Evolutionary conservation across 2,797 vertebrate genomes (phyloP).

Genomic region (Coregonus suidteri): DNA sequence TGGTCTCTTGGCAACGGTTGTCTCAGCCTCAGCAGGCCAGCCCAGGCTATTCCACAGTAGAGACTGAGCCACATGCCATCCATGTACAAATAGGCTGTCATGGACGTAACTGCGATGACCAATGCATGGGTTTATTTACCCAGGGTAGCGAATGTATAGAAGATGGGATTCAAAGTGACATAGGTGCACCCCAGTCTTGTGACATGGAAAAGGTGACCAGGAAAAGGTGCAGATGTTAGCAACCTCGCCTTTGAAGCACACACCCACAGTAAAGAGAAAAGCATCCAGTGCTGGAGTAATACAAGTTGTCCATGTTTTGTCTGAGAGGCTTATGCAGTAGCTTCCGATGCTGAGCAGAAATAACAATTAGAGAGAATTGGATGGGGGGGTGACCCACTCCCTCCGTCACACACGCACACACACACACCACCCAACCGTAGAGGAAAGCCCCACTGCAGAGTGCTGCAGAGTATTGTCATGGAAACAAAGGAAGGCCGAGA

Average conservation of each 20-base stretch:
- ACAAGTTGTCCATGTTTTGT: no score
- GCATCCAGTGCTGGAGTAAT: background rate
- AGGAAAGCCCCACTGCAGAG: constrained; percentile 49
- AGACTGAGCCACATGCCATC: constrained; percentile 45
- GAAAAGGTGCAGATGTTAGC: background rate
- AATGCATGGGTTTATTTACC: constrained; percentile 20
- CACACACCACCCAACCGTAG: constrained; percentile 10
- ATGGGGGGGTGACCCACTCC: constrained; percentile 6
- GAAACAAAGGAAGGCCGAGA: constrained; percentile 69
- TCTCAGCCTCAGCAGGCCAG: constrained; percentile 20
- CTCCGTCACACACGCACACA: background rate
- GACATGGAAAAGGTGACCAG: background rate
- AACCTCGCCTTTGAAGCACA: constrained; percentile 15
- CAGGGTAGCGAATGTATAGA: background rate
- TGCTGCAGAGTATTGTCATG: constrained; percentile 73
- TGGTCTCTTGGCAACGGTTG: constrained; percentile 70
- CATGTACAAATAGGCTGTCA: constrained; percentile 29
- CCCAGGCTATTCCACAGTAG: constrained; percentile 30
- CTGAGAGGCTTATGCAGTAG: background rate
- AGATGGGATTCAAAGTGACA: constrained; percentile 35
- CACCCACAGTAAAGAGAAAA: constrained; percentile 22
- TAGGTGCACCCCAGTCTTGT: constrained; percentile 28
- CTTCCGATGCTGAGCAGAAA: background rate
- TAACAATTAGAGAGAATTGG: background rate
- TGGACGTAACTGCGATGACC: constrained; percentile 32